Evolutionary conservation across 2,797 vertebrate species (phyloP), one percentile per base, ranked within the genome.

Genomic region (Fistularia commersonii): DNA sequence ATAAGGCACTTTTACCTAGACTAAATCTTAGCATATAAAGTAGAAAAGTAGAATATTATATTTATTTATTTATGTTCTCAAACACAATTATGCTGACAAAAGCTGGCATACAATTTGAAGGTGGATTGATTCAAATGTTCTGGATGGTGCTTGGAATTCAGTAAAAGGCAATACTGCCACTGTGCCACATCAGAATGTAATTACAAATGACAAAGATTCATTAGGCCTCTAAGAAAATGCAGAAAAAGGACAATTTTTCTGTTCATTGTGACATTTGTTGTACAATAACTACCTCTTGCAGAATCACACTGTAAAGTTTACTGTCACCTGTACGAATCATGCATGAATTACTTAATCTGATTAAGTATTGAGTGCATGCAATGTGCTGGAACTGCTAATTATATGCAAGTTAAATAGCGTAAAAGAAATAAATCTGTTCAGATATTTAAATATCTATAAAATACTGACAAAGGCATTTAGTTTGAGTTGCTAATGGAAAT

Each of bases 1-100:
- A 91, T 90, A 91, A 90, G 87, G 75, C 69, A 80, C 83, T 85
- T 76, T 83, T 84, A 86, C 83, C 79, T 74, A 49, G 74, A 79
- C 71, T 83, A 79, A 87, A 84, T 87, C 77, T 83, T 84, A 85
- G 85, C 81, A 88, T 88, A 88, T 82, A 87, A 89, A 90, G 84
- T 85, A 87, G 83, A 78, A 74, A 75, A 77, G 54, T 61, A 63
- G 23, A n/a, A n/a, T n/a, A n/a, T 61, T 54, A 59, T 42, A 63
- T 61, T 44, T 46, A 48, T 57, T 52, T 51, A 49, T 62, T 10
- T 62, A 64, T 76, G 60, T 49, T 57, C 68, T 77, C 66, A 75
- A 63, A 53, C 61, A 61, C 35, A 66, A 75, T 76, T 66, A 56
- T 65, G 48, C 62, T 71, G 79, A 80, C 73, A 81, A 75, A 80